phyloP scores from a whole-genome alignment of 2,113 vertebrate genomes.

The Hypanus sabinus region DNA sequence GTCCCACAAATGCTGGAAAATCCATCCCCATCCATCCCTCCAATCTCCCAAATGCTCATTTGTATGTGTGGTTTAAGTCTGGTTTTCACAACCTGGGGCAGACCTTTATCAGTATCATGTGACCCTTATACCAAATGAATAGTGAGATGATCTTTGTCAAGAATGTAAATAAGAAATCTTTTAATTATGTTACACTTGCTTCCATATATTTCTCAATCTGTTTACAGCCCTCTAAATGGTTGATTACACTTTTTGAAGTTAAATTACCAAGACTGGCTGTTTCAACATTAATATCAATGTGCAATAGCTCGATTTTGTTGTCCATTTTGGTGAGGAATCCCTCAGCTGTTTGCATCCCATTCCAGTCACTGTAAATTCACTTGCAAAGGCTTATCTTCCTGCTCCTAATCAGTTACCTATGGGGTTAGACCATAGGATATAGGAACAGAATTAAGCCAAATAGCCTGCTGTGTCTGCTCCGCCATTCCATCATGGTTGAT shows the following conservation, averaged over 20 bases:
- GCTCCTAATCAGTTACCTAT: background rate
- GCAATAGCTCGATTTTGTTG: background rate
- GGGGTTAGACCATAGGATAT: background rate
- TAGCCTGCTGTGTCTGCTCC: too few species aligned
- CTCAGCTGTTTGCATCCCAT: background rate
- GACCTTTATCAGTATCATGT: background rate
- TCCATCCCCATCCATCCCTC: too few species aligned
- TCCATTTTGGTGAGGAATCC: background rate
- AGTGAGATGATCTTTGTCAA: too few species aligned
- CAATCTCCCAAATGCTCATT: too few species aligned
- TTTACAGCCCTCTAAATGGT: background rate
- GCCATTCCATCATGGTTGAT: too few species aligned
- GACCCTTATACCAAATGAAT: too few species aligned
- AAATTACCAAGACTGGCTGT: background rate
- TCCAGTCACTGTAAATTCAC: background rate
- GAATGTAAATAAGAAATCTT: background rate
- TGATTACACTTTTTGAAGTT: background rate
- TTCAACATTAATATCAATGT: background rate
- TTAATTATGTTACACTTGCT: background rate
- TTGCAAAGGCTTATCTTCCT: background rate
- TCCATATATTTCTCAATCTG: background rate
- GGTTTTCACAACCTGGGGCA: too few species aligned
- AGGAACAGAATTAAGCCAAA: too few species aligned
- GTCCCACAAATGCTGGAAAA: too few species aligned
- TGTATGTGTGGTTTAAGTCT: too few species aligned